Conservation (phyloP, 2,113 vertebrate genomes). For the Thunnus maccoyii region DNA sequence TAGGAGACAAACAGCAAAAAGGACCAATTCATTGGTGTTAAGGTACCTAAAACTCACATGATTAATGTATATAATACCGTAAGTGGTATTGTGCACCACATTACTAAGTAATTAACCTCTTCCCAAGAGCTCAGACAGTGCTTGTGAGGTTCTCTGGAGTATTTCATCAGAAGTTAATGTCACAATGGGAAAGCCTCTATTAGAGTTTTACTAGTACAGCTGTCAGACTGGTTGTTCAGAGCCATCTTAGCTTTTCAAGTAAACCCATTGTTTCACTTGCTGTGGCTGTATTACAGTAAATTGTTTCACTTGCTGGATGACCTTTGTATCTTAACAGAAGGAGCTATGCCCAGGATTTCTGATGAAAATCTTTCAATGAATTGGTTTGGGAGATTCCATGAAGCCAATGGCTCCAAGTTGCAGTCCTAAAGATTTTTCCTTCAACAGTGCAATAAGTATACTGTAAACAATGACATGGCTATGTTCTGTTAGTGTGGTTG, state of each 20-base stretch:
- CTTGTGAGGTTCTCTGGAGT: background rate
- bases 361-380: no score
- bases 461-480: no score
- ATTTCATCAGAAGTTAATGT: background rate
- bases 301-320: background rate
- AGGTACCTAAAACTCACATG: no score
- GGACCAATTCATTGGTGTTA: no score
- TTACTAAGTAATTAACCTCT: background rate
- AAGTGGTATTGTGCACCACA: background rate
- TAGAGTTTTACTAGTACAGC: background rate
- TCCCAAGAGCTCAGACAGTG: background rate
- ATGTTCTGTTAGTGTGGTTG: background rate
- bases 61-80: no score
- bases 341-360: rapidly evolving
- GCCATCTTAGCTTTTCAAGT: background rate
- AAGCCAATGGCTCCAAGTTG: no score
- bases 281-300: background rate
- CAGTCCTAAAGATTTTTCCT: background rate
- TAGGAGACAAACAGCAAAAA: no score
- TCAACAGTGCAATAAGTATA: background rate
- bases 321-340: background rate
- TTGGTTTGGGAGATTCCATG: no score
- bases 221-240: background rate
- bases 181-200: background rate
- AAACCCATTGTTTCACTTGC: background rate